Conservation (phyloP, 2,888 invertebrate species). For the Spilarctia lutea region DNA sequence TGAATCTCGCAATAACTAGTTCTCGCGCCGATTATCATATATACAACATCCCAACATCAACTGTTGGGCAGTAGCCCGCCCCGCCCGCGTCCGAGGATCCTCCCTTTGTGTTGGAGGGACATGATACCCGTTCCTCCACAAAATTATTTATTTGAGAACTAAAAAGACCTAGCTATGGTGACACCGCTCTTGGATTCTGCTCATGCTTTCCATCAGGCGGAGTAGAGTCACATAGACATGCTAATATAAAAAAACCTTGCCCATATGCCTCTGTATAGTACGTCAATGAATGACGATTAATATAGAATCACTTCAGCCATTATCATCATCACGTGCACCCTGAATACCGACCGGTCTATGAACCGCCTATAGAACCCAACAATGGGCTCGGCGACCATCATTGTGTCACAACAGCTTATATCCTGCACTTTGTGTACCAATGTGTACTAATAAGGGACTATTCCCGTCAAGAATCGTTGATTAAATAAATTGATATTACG, state of each 20-base stretch:
- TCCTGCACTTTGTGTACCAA: slow-evolving; percentile 56
- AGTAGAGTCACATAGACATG: too few species aligned
- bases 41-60: too few species aligned
- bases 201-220: too few species aligned
- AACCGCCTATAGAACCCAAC: slow-evolving; percentile 28
- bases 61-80: too few species aligned
- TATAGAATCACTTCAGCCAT: slow-evolving; percentile 33
- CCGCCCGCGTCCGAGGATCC: too few species aligned
- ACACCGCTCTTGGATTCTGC: too few species aligned
- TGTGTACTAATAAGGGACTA: slow-evolving; percentile 25
- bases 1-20: too few species aligned
- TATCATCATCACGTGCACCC: slow-evolving; percentile 43
- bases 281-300: background rate
- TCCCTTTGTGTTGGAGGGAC: too few species aligned
- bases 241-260: background rate
- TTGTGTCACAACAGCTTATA: slow-evolving; percentile 54
- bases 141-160: too few species aligned
- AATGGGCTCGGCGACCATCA: slow-evolving; percentile 50
- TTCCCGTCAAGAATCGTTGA: slow-evolving; percentile 14
- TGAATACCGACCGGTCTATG: slow-evolving; percentile 31
- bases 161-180: too few species aligned
- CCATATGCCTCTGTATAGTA: background rate
- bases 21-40: too few species aligned
- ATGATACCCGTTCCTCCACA: too few species aligned
- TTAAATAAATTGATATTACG: background rate